A percentile compares a stretch with the other conserved stretches of the same genome.
These are phyloP conservation scores for Reticulitermes lucifugus DNA, from an alignment of 2,888 invertebrate genomes.

Conservation along the genomic window DNA sequence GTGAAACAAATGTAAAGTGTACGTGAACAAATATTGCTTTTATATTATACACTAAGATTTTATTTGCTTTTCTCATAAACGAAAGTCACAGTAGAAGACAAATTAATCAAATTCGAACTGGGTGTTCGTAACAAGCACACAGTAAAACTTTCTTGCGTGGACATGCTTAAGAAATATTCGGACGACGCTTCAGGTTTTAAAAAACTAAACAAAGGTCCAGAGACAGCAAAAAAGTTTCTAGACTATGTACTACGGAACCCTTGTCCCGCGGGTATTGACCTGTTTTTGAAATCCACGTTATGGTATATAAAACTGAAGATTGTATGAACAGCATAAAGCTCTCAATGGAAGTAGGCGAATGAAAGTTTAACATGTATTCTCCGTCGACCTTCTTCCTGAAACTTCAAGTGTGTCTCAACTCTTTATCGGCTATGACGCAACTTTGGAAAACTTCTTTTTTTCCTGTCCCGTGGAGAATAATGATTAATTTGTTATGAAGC, in stretches of 20 bases:
- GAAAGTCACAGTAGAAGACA: neutral
- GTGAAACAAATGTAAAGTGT: too few relatives aligned
- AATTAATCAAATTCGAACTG: neutral
- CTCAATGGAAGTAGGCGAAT: neutral
- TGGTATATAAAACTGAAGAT: neutral
- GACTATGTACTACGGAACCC: neutral
- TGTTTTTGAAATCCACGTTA: neutral
- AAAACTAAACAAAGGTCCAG: neutral
- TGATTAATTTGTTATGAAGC: neutral
- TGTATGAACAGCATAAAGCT: conserved; percentile 6
- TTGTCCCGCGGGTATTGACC: conserved; percentile 25
- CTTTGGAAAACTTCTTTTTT: neutral
- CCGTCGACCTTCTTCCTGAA: neutral
- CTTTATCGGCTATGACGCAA: neutral
- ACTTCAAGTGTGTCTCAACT: neutral
- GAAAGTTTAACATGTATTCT: neutral
- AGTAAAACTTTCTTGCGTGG: neutral
- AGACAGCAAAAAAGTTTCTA: neutral
- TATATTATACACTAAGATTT: too few relatives aligned
- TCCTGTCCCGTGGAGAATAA: neutral
- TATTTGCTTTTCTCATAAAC: too few relatives aligned
- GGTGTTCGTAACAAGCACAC: neutral
- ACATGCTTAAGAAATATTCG: neutral
- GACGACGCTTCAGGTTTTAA: neutral
- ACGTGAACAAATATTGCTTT: too few relatives aligned